These are phyloP conservation scores for Isaurus tuberculatus DNA, from an alignment of 92 coral and sea anemone genomes.

Conservation along the genomic window DNA sequence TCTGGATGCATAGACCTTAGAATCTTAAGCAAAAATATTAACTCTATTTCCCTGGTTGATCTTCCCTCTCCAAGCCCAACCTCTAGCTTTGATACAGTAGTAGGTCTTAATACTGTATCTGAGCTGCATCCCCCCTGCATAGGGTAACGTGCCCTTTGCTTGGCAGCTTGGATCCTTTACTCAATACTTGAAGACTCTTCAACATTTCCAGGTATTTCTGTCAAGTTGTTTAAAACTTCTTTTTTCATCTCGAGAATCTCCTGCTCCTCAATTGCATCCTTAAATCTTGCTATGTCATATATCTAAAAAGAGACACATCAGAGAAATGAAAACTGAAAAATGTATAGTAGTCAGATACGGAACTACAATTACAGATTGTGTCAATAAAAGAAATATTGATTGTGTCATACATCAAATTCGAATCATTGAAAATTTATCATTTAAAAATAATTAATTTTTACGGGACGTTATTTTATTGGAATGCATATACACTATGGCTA, in stretches of 20 bases:
- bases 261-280: conserved; percentile 13
- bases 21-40: background rate
- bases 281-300: conserved; percentile 9
- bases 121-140: conserved; percentile 15
- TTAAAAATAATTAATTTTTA: background rate
- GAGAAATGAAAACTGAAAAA: conserved; percentile 12
- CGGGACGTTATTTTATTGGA: too few species aligned
- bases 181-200: background rate
- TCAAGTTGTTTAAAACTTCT: background rate
- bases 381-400: background rate
- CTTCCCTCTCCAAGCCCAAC: conserved; percentile 21
- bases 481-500: too few species aligned
- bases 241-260: background rate
- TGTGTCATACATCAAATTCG: background rate
- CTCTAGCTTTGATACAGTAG: conserved; percentile 17
- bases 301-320: background rate
- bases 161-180: background rate
- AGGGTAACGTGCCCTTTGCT: conserved; percentile 20
- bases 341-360: conserved; percentile 11
- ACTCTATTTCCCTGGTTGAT: conserved; percentile 14
- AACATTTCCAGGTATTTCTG: background rate
- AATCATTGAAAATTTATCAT: conserved; percentile 1
- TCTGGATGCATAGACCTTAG: conserved; percentile 3
- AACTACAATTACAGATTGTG: background rate
- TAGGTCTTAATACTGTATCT: conserved; percentile 3